A percentile compares a stretch with the other conserved stretches of the same genome.
These are phyloP conservation scores for Hypselothyrea guttata DNA, from an alignment of 2,888 invertebrate genomes.

Conservation along the genomic window DNA sequence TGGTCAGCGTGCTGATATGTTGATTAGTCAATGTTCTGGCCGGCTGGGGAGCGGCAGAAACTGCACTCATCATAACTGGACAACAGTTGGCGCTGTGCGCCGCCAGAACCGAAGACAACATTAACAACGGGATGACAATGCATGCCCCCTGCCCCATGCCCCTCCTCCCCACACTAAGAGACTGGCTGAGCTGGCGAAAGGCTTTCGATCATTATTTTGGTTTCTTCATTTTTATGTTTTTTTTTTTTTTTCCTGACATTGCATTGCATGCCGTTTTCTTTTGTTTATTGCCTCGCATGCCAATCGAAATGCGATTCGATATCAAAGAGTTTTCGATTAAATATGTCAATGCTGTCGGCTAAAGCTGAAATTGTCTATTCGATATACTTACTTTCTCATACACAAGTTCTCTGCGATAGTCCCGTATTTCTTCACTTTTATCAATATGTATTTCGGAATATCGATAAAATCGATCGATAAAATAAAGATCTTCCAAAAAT, in stretches of 20 bases:
- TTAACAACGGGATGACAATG: constrained; percentile 62
- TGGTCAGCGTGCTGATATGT: constrained; percentile 68
- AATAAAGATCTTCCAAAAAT: no score
- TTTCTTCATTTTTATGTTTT: constrained; percentile 4
- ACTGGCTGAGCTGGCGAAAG: constrained; percentile 13
- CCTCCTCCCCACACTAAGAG: neutral
- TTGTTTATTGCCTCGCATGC: constrained; percentile 12
- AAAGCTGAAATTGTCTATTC: no score
- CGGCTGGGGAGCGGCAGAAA: constrained; percentile 26
- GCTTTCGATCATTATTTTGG: constrained; percentile 39
- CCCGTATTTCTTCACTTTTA: no score
- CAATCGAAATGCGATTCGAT: constrained; percentile 4
- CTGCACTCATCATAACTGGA: constrained; percentile 51
- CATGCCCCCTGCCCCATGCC: constrained; percentile 15
- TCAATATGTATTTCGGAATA: no score
- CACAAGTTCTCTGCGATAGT: no score
- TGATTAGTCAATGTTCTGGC: constrained; percentile 66
- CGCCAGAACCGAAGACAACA: constrained; percentile 52
- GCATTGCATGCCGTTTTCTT: constrained; percentile 24
- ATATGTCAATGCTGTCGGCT: constrained; percentile 17
- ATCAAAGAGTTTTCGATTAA: neutral
- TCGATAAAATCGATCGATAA: no score
- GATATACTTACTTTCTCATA: no score
- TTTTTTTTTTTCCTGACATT: constrained; percentile 9
- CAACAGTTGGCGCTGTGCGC: constrained; percentile 45